Percentiles rank a stretch among this genome's conserved stretches.
These are phyloP conservation scores for Leuctra nigra DNA, from an alignment of 2,888 invertebrate genomes.

Conservation along the genomic window DNA sequence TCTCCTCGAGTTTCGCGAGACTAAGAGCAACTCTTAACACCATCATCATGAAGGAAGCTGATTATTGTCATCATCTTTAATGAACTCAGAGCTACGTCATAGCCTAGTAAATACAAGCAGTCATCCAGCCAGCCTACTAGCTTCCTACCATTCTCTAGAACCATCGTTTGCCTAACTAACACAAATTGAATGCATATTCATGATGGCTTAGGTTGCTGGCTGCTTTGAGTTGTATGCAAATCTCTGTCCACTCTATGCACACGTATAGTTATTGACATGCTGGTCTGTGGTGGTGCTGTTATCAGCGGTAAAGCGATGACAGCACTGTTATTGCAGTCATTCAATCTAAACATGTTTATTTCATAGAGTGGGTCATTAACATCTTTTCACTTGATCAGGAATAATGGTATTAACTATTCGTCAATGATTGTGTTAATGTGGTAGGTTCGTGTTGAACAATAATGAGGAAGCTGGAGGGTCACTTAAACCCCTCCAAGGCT, in stretches of 20 bases:
- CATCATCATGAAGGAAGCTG: too few relatives aligned
- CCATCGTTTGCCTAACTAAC: constrained; percentile 20
- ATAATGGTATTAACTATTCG: too few relatives aligned
- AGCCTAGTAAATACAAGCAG: not conserved
- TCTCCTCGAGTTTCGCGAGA: too few relatives aligned
- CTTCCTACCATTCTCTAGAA: not conserved
- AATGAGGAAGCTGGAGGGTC: too few relatives aligned
- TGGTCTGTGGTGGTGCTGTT: not conserved
- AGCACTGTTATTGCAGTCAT: not conserved
- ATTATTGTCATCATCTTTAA: too few relatives aligned
- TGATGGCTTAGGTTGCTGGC: constrained; percentile 1
- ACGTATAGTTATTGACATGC: not conserved
- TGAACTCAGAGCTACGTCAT: too few relatives aligned
- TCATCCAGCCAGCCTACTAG: not conserved
- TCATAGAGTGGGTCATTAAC: not conserved
- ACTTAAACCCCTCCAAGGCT: too few relatives aligned
- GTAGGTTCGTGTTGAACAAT: too few relatives aligned
- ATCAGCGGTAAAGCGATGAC: not conserved
- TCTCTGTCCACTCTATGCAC: not conserved
- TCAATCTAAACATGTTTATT: constrained; percentile 5
- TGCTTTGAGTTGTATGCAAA: constrained; percentile 16
- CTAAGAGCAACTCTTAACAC: too few relatives aligned
- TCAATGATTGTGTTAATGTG: too few relatives aligned
- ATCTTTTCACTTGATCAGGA: too few relatives aligned
- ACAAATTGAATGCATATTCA: constrained; percentile 23